Evolutionary conservation across 2,113 vertebrate species (phyloP).

Genomic region (Gila orcuttii): DNA sequence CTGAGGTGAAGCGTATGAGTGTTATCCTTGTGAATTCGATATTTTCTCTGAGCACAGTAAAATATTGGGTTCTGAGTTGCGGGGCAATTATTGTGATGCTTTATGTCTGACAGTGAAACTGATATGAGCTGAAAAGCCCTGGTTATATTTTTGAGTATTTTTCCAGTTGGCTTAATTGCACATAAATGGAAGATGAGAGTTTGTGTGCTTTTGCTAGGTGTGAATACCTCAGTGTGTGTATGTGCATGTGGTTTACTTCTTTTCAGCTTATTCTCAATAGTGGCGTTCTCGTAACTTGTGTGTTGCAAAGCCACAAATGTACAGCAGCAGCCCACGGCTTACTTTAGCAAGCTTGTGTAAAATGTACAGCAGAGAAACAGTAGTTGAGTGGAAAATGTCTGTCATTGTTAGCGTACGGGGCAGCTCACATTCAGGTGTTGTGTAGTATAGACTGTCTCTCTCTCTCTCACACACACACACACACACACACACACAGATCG

Average conservation of each 20-base stretch:
- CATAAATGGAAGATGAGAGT: constrained; percentile 2
- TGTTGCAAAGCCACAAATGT: constrained; percentile 13
- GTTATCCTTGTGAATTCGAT: constrained; percentile 33
- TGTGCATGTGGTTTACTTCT: neutral
- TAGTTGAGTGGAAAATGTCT: constrained; percentile 36
- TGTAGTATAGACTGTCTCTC: constrained; percentile 26
- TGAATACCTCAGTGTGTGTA: neutral
- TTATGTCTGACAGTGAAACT: constrained; percentile 24
- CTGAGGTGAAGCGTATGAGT: constrained; percentile 18
- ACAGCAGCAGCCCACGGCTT: constrained; percentile 1
- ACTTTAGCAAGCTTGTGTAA: constrained; percentile 21
- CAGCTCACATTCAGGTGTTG: constrained; percentile 8
- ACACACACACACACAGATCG: neutral
- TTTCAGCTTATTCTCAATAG: neutral
- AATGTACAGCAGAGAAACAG: constrained; percentile 37
- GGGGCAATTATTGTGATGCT: constrained; percentile 28
- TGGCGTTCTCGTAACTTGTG: constrained; percentile 3
- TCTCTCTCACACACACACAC: neutral
- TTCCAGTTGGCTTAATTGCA: constrained; percentile 24
- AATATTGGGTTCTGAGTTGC: constrained; percentile 27
- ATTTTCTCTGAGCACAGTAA: constrained; percentile 33
- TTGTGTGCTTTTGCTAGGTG: constrained; percentile 10
- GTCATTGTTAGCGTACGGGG: constrained; percentile 15
- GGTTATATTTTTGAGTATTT: constrained; percentile 21
- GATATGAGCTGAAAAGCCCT: constrained; percentile 9